Evolutionary conservation across 2,888 invertebrate genomes (phyloP), one percentile per base, ranked within the genome.

Genomic region (Apamea epomidion): DNA sequence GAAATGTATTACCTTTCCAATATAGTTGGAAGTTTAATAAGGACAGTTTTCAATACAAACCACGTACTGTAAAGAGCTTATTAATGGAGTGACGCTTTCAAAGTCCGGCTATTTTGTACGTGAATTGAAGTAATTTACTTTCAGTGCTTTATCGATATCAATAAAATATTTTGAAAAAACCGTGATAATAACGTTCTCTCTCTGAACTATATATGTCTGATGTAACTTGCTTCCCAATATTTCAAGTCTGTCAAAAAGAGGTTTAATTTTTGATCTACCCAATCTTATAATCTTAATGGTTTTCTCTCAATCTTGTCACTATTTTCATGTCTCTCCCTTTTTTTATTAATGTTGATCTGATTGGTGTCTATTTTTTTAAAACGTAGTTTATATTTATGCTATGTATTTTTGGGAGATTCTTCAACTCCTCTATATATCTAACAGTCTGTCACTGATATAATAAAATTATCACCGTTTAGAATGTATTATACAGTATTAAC

Each of bases 251-350:
- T 75, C 86, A 76, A 78, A 79, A 76, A 32, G 77, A 69, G 29
- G 45, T 79, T 68, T 86, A 80, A 81, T 81, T 78, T 81, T 16
- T 76, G 69, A 78, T 88, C 72, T 32, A 79, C 3, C 42, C n/a
- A 70, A 78, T 88, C 74, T 81, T 79, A 70, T 86, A 79, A 88
- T 86, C 84, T 68, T 80, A 88, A 87, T 82, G 72, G 74, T 54
- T 81, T 82, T 76, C 71, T 48, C 25, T 42, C 64, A 76, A 81
- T 83, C 64, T 54, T 76, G 72, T 80, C 80, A 78, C 76, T 76
- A 75, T 80, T 75, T 74, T 75, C 73, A 25, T 78, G 60, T 80
- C n/a, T 65, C 2, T 48, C 1, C 69, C 16, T 25, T 62, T 74
- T 48, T 58, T 82, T 77, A n/a, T 54, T 48, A 42, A 32, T 67